Base-by-base conservation (phyloP, 2,797 vertebrate genomes). In the Ctenopoma multispine region DNA sequence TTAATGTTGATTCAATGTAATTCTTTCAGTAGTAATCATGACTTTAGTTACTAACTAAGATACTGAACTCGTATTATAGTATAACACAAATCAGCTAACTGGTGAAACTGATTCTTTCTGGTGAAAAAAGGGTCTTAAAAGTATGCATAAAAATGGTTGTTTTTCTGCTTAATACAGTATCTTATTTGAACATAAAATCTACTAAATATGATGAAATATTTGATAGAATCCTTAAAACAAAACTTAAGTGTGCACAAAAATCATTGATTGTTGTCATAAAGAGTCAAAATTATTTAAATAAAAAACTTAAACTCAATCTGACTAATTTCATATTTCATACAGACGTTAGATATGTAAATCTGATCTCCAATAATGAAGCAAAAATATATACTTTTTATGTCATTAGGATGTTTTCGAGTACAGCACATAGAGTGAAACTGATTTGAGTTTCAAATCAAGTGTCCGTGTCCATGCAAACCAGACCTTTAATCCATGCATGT, bases 401-500 rank as follows among this genome's bases (percentile, higher is more conserved):
- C 23, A 9, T 51, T 15, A 10, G 21, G 15, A 23, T 29, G 15
- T 15, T 51, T 9, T 14, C 7, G 15, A 48, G 7, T 46, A 21
- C 10, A 27, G 9, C 23, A 59, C 47, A 78, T 31, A n/a, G 29
- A 31, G 29, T 31, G 29, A 31, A 31, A 44, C 47, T 76, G 57
- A 69, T 72, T 77, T 31, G 29, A 31, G 29, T 31, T 31, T 31
- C 55, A 53, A 49, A 62, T 24, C 36, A 59, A 69, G 48, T 48
- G 49, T 63, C 61, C 3, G 5, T 6, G n/a, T 41, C 54, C 5
- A 3, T 17, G 40, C 38, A 66, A 70, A 72, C 23, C 40, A 70
- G 63, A 72, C 59, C 75, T 83, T 80, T 87, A 86, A 88, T 87
- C 85, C 72, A 76, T 58, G 80, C 17, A 38, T 82, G 89, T 85